Evolutionary conservation across 2,888 invertebrate species (phyloP).

Genomic region (Apeira syringaria): DNA sequence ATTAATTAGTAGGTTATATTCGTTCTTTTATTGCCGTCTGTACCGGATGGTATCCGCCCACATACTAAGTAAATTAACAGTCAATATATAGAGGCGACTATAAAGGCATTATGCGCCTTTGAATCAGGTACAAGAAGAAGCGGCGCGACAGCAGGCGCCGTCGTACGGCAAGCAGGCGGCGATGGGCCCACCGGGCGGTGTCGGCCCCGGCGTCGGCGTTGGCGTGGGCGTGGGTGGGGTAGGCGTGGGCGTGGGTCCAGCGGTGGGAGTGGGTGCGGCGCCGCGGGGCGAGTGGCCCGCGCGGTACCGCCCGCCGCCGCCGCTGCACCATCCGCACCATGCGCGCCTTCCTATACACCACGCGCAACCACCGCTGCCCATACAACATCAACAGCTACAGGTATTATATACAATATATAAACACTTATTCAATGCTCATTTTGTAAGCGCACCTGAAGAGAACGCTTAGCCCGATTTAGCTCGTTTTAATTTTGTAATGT

Average conservation of each 20-base stretch:
- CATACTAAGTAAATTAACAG: no score
- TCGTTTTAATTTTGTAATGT: no score
- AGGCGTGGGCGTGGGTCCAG: slow-evolving; percentile 56
- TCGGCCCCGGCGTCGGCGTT: slow-evolving; percentile 53
- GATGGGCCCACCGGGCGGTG: slow-evolving; percentile 65
- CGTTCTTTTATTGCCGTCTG: no score
- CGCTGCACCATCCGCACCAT: slow-evolving; percentile 53
- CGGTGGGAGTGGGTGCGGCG: slow-evolving; percentile 78
- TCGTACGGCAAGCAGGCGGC: slow-evolving; percentile 90
- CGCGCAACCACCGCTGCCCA: slow-evolving; percentile 68
- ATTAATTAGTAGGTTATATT: no score
- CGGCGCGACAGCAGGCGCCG: slow-evolving; percentile 93
- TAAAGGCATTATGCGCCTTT: no score
- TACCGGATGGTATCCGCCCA: no score
- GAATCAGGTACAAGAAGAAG: slow-evolving; percentile 94
- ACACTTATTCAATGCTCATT: no score
- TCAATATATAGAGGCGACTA: no score
- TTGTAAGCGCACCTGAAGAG: no score
- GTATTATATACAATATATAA: slow-evolving; percentile 8
- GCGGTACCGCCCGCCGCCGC: slow-evolving; percentile 92
- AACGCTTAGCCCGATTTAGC: no score
- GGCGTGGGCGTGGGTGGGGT: slow-evolving; percentile 75
- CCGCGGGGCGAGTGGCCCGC: slow-evolving; percentile 78
- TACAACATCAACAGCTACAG: slow-evolving; percentile 36
- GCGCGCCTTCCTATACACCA: slow-evolving; percentile 67